Conservation (phyloP, 1,140 invertebrate species). For the Drosophila mojavensis region DNA sequence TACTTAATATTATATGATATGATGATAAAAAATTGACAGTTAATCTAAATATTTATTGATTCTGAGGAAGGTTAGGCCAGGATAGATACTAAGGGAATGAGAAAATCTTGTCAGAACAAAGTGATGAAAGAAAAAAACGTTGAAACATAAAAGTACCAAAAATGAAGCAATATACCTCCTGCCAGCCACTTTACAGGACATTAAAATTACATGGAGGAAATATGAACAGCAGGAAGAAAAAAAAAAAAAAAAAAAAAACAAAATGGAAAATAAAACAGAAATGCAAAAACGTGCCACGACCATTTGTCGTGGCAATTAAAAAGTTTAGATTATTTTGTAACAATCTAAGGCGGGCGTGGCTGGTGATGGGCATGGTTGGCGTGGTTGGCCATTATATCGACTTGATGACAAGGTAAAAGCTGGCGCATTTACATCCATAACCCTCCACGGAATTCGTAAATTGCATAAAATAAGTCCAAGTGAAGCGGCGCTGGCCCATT, state of each 20-base stretch:
- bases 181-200: neutral
- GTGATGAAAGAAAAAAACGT: too few species aligned
- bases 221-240: too few species aligned
- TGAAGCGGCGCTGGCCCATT: slow-evolving; percentile 9
- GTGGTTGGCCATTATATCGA: slow-evolving; percentile 39
- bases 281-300: slow-evolving; percentile 54
- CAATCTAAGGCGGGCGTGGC: slow-evolving; percentile 45
- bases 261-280: slow-evolving; percentile 39
- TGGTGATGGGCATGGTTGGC: neutral
- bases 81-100: too few species aligned
- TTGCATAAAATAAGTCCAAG: slow-evolving; percentile 35
- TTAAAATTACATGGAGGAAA: neutral
- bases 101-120: too few species aligned
- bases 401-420: slow-evolving; percentile 45
- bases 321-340: slow-evolving; percentile 76
- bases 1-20: too few species aligned
- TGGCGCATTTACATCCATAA: slow-evolving; percentile 14
- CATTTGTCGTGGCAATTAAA: slow-evolving; percentile 78
- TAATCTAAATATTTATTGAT: too few species aligned
- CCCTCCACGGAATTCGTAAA: slow-evolving; percentile 37
- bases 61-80: too few species aligned
- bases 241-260: neutral
- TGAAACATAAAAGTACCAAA: too few species aligned
- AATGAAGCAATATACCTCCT: neutral
- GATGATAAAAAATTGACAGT: too few species aligned